phyloP scores from a whole-genome alignment of 1,140 invertebrate genomes.

The Cryptotermes secundus region DNA sequence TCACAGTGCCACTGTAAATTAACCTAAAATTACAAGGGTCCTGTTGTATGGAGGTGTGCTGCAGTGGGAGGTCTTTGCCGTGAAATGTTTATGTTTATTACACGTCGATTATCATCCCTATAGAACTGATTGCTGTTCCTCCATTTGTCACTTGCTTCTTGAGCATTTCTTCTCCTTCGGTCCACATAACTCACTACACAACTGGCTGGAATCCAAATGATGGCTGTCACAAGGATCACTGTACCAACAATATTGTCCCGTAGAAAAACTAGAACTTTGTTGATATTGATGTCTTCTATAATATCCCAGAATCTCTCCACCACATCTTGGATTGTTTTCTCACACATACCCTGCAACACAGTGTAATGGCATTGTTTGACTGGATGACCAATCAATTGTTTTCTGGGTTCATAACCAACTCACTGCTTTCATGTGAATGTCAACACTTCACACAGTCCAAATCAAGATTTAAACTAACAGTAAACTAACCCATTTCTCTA shows the following conservation, averaged over 20 bases:
- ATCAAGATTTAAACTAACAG: not conserved
- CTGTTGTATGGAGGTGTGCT: not conserved
- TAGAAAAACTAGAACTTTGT: slow-evolving; percentile 83
- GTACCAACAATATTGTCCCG: slow-evolving; percentile 89
- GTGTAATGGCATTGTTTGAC: not conserved
- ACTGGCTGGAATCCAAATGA: slow-evolving; percentile 91
- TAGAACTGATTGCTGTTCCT: slow-evolving; percentile 61
- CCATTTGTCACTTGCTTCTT: slow-evolving; percentile 59
- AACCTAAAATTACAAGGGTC: not conserved
- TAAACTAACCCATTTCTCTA: not conserved
- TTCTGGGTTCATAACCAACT: not conserved
- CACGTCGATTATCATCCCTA: slow-evolving; percentile 57
- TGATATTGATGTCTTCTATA: slow-evolving; percentile 94
- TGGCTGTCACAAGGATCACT: slow-evolving; percentile 80
- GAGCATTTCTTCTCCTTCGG: slow-evolving; percentile 58
- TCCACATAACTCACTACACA: slow-evolving; percentile 81
- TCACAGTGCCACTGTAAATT: not conserved
- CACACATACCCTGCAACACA: slow-evolving; percentile 77
- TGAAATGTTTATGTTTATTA: slow-evolving; percentile 51
- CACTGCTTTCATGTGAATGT: too few species aligned
- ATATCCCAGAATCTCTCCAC: slow-evolving; percentile 96
- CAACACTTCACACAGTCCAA: not conserved
- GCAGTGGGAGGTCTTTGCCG: slow-evolving; percentile 31
- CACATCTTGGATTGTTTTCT: slow-evolving; percentile 92
- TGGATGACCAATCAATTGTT: not conserved